Evolutionary conservation across 2,888 invertebrate species (phyloP).

Genomic region (Nomada fabriciana): DNA sequence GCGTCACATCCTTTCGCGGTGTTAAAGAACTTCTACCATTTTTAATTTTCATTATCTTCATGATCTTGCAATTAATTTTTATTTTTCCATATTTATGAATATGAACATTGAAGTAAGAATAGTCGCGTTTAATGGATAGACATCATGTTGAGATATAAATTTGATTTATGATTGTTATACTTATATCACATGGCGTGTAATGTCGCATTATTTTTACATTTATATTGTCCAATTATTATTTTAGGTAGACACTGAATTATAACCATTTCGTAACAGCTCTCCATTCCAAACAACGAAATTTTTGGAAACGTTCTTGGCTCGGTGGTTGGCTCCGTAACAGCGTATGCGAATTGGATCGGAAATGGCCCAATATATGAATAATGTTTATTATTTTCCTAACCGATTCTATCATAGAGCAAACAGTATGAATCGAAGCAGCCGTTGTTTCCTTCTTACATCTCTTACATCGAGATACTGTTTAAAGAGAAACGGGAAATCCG

Average conservation of each 20-base stretch:
- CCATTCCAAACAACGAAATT: neutral
- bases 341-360: constrained; percentile 21
- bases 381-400: constrained; percentile 23
- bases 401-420: constrained; percentile 6
- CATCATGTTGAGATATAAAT: no score
- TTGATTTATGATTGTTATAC: no score
- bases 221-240: neutral
- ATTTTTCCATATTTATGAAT: no score
- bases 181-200: no score
- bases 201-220: neutral
- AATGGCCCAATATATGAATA: constrained; percentile 15
- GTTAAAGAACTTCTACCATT: neutral
- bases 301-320: constrained; percentile 11
- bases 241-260: neutral
- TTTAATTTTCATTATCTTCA: neutral
- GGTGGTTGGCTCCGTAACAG: no score
- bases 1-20: neutral
- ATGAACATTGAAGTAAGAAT: no score
- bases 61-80: no score
- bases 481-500: constrained; percentile 33
- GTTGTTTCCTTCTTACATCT: constrained; percentile 22
- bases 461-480: constrained; percentile 12
- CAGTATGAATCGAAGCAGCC: neutral
- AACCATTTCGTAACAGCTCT: neutral
- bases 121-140: no score